Evolutionary conservation across 2,113 vertebrate species (phyloP).

Genomic region (Bostrychus sinensis): DNA sequence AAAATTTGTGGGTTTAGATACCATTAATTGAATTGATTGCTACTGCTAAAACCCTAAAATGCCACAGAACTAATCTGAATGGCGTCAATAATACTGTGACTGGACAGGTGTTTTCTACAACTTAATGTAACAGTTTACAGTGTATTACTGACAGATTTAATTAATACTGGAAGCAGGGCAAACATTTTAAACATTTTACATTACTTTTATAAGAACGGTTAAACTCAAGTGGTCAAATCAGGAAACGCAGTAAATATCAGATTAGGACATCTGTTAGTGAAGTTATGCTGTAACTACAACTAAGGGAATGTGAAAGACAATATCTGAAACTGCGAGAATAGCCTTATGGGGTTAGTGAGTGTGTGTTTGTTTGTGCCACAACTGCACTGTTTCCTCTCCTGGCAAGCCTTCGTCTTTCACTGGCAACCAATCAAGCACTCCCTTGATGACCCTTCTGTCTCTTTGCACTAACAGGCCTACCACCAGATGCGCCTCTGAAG

Average conservation of each 20-base stretch:
- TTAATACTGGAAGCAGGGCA: not conserved
- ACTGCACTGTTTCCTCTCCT: conserved; percentile 71
- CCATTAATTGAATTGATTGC: not conserved
- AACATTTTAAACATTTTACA: not conserved
- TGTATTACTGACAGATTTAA: too few relatives aligned
- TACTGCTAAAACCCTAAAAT: too few relatives aligned
- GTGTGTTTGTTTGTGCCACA: conserved; percentile 60
- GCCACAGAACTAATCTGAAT: too few relatives aligned
- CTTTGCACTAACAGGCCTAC: conserved; percentile 77
- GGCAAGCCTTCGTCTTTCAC: conserved; percentile 68
- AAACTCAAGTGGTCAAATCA: conserved; percentile 24
- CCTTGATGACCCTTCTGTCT: conserved; percentile 79
- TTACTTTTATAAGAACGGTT: conserved; percentile 24
- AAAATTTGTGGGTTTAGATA: not conserved
- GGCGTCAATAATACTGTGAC: too few relatives aligned
- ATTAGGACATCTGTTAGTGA: conserved; percentile 50
- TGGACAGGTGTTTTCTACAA: too few relatives aligned
- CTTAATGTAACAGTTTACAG: too few relatives aligned
- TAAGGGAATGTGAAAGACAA: conserved; percentile 47
- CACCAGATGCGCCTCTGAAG: conserved; percentile 79
- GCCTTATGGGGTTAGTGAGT: conserved; percentile 44
- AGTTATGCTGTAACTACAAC: conserved; percentile 27
- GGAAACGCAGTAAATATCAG: conserved; percentile 29
- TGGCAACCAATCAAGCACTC: conserved; percentile 78
- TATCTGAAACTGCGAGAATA: conserved; percentile 47